phyloP scores from a whole-genome alignment of 2,113 vertebrate genomes.

The Felis chaus region DNA sequence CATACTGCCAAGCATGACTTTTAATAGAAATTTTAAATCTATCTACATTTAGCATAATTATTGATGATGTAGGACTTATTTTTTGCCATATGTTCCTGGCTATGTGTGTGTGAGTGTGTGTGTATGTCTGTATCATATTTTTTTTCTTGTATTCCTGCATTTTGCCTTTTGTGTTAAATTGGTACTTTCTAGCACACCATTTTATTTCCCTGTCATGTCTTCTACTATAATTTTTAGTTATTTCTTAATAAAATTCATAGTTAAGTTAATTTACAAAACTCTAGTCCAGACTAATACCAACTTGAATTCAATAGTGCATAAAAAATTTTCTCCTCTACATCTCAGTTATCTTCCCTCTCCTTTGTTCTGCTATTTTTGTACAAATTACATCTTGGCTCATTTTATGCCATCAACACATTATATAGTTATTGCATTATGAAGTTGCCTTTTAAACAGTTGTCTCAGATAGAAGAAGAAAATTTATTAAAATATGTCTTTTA shows the following conservation, averaged over 20 bases:
- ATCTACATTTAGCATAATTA: background rate
- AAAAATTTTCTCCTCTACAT: background rate
- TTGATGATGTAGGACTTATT: background rate
- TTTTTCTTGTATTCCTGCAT: background rate
- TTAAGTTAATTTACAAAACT: background rate
- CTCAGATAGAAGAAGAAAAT: background rate
- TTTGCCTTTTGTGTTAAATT: background rate
- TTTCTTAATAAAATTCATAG: background rate
- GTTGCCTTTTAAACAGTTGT: background rate
- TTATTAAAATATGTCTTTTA: background rate
- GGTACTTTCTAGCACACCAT: background rate
- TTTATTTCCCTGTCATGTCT: background rate
- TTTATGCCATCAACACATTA: background rate
- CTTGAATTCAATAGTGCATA: background rate
- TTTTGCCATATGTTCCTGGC: background rate
- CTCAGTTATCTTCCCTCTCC: background rate
- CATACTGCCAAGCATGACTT: background rate
- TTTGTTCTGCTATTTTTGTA: background rate
- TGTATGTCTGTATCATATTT: background rate
- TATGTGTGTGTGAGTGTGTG: background rate
- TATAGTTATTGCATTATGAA: background rate
- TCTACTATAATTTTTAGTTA: background rate
- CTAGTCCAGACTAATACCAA: background rate
- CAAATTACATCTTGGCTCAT: background rate
- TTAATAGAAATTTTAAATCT: background rate